Percentiles rank a stretch among this genome's conserved stretches.
phyloP scores from a whole-genome alignment of 1,140 invertebrate species.

The Chironomus striatipennis region DNA sequence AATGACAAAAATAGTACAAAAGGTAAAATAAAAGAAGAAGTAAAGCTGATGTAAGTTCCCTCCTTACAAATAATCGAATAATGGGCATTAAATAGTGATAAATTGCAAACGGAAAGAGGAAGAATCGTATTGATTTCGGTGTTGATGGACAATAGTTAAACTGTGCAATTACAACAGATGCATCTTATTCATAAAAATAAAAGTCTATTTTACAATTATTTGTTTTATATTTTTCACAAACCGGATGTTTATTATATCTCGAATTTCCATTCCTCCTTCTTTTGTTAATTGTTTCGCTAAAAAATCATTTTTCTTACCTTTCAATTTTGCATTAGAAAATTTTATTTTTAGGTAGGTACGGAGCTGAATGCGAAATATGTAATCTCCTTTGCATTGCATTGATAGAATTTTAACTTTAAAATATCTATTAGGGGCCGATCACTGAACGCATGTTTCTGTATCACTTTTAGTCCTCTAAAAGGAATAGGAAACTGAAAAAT shows the following conservation, averaged over 20 bases:
- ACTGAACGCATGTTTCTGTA: no score
- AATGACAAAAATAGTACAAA: no score
- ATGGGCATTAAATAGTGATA: conserved; percentile 24
- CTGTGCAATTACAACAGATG: conserved; percentile 22
- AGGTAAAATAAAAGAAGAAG: no score
- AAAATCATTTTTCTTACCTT: neutral
- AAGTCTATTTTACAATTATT: neutral
- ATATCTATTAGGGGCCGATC: no score
- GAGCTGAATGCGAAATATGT: no score
- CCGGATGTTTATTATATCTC: neutral
- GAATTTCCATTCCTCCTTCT: neutral
- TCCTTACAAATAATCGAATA: conserved; percentile 23
- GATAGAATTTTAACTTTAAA: no score
- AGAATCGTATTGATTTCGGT: conserved; percentile 19
- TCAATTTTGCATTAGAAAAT: neutral
- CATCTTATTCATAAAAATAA: neutral
- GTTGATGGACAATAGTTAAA: conserved; percentile 19
- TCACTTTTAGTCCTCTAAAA: no score
- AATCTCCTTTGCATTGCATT: no score
- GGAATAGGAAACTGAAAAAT: no score
- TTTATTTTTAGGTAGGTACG: no score
- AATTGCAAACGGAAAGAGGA: conserved; percentile 23
- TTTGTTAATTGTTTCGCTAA: neutral
- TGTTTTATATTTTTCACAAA: neutral
- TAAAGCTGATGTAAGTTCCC: conserved; percentile 5